These are phyloP conservation scores for Pantherophis alleghaniensis DNA, from an alignment of 2,797 vertebrate species.

Conservation along the genomic window DNA sequence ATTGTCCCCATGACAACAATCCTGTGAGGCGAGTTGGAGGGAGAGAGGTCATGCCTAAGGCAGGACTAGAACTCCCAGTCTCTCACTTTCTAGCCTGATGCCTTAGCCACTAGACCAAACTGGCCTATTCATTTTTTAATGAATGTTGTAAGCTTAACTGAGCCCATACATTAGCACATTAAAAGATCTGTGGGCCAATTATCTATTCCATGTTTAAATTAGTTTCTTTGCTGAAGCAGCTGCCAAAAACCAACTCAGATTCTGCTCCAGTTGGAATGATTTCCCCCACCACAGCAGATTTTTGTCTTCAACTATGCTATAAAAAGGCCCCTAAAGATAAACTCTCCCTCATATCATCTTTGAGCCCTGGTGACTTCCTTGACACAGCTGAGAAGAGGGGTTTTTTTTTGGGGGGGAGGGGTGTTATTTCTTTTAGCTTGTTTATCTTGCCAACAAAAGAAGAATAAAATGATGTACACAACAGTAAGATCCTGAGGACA, in stretches of 20 bases:
- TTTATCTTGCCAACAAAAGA: not conserved
- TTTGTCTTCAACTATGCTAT: not conserved
- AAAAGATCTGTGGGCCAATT: not conserved
- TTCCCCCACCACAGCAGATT: not conserved
- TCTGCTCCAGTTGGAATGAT: not conserved
- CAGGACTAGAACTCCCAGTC: not conserved
- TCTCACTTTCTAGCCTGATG: not conserved
- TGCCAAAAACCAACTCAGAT: not conserved
- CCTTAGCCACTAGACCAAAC: not conserved
- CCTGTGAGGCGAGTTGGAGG: not conserved
- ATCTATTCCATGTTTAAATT: not conserved
- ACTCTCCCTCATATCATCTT: not conserved
- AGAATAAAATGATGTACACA: not conserved
- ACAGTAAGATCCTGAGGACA: not conserved
- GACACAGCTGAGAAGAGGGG: not conserved
- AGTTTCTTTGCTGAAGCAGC: not conserved
- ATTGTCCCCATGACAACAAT: not conserved
- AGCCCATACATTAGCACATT: not conserved
- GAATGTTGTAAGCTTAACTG: not conserved
- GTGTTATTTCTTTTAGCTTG: not conserved
- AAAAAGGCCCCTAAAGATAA: not conserved
- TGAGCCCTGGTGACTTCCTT: not conserved
- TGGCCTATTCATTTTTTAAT: not conserved
- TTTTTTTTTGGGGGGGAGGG: fast-evolving
- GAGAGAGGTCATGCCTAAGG: not conserved